Evolutionary conservation across 2,888 invertebrate species (phyloP).

Genomic region (Sesia bembeciformis): DNA sequence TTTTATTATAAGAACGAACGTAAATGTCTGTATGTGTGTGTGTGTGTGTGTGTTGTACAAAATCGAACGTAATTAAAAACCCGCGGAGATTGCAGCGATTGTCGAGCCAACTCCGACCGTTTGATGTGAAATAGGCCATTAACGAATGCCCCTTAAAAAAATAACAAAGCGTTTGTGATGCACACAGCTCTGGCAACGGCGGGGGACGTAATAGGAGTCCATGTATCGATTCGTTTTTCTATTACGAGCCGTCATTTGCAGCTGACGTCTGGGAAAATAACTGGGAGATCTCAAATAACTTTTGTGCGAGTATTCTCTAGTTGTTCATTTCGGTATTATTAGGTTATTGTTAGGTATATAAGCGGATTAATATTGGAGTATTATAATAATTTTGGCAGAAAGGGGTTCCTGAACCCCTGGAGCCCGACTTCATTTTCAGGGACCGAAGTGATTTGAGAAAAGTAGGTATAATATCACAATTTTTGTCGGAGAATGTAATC

Average conservation of each 20-base stretch:
- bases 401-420: too few species aligned
- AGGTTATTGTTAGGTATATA: too few species aligned
- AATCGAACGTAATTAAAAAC: conserved; percentile 27
- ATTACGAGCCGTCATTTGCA: conserved; percentile 33
- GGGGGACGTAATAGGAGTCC: conserved; percentile 5
- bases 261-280: conserved; percentile 21
- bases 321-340: too few species aligned
- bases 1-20: too few species aligned
- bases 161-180: conserved; percentile 18
- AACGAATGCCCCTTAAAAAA: conserved; percentile 19
- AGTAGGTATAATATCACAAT: too few species aligned
- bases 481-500: too few species aligned
- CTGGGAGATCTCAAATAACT: background rate
- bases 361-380: too few species aligned
- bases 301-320: background rate
- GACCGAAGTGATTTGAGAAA: too few species aligned
- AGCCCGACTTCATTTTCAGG: too few species aligned
- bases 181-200: background rate
- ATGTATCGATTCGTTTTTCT: conserved; percentile 29
- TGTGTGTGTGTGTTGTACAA: background rate
- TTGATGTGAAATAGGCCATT: conserved; percentile 27
- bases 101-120: conserved; percentile 13
- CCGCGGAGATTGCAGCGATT: conserved; percentile 12
- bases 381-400: too few species aligned
- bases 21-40: background rate